phyloP scores from a whole-genome alignment of 2,113 vertebrate species.

The Mesitornis unicolor region DNA sequence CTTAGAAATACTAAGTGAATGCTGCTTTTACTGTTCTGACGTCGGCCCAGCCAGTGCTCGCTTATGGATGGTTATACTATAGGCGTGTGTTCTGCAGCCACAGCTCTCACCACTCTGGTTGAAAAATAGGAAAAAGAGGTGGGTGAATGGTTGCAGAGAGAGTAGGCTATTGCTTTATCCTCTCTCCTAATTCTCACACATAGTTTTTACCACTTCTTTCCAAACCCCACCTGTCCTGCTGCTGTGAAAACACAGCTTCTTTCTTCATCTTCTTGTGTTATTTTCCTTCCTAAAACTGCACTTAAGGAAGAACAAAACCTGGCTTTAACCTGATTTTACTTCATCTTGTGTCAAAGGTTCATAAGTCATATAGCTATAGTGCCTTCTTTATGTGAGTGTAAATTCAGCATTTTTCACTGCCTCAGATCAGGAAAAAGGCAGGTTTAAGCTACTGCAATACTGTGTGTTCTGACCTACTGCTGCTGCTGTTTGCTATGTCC shows the following conservation, averaged over 20 bases:
- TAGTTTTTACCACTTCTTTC: neutral
- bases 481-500: slow-evolving; percentile 45
- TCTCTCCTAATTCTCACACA: neutral
- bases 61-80: neutral
- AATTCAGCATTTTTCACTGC: slow-evolving; percentile 19
- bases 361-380: neutral
- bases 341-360: neutral
- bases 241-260: neutral
- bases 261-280: neutral
- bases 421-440: neutral
- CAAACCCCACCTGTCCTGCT: neutral
- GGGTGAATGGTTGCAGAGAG: neutral
- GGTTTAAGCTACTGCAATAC: neutral
- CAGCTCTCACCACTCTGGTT: neutral
- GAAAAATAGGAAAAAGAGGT: neutral
- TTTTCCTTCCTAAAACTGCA: neutral
- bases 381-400: neutral
- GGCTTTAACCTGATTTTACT: neutral
- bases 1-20: slow-evolving; percentile 43
- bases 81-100: neutral
- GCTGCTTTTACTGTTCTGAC: slow-evolving; percentile 37
- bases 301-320: neutral
- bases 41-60: neutral
- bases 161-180: neutral
- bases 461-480: neutral